Base-by-base conservation (phyloP, 92 coral and sea anemone genomes). In the Zoanthus solanderi region DNA sequence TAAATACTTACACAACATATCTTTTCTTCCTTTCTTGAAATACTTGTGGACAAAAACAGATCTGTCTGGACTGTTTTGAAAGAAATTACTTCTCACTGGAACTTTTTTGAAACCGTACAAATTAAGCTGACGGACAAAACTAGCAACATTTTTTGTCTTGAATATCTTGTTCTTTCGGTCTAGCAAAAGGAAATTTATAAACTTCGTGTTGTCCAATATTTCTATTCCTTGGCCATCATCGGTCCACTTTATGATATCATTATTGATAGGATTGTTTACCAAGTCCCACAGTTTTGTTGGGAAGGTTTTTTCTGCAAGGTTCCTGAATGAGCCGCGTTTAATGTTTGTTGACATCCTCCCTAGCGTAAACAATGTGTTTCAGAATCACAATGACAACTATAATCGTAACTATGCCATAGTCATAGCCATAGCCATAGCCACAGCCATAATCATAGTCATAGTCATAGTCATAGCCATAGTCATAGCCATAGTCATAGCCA, bases 101-200 rank as follows among this genome's bases (percentile, higher is more conserved):
- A 81, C 85, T 81, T 81, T 81, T 61, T 47, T 81, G 53, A 90
- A 90, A 9, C 92, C 92, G 45, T 89, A 89, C 86, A 89, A 78
- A 78, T 90, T 90, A 29, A 90, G 92, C 52, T 90, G 92, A 44
- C 92, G 86, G n/a, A 90, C 88, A 58, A 90, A 90, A 58, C 92
- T 90, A 5, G 92, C 71, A 60, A 90, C 78, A 54, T 90, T 84
- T 15, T 85, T 90, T 23, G 92, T 90, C 58, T 90, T 90, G 75
- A 90, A 90, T 44, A 85, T 46, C 72, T 84, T 80, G 56, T 85
- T 90, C 17, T 90, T 88, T 60, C 65, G 50, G 79, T 76, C 69
- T 69, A 18, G 78, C 34, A 90, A 79, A 54, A 90, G 89, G 48
- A 71, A 84, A 45, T 71, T 63, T 44, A 88, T 90, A 71, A 90